Percentiles rank a stretch among this genome's conserved stretches.
These are phyloP conservation scores for Gasterosteus nipponicus DNA, from an alignment of 2,113 vertebrate genomes.

Conservation along the genomic window DNA sequence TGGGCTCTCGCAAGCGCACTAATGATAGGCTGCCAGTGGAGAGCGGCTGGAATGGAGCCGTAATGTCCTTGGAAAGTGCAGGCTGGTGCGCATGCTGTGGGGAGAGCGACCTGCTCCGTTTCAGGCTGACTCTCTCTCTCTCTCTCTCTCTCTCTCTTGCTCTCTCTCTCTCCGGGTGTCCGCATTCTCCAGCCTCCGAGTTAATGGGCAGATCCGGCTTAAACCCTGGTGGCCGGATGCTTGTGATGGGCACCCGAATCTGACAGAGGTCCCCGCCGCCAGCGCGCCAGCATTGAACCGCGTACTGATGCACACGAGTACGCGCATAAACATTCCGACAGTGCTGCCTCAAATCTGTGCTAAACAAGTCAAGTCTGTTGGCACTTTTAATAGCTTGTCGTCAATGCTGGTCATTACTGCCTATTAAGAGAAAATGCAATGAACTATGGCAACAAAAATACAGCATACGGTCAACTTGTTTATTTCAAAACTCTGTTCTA, in stretches of 20 bases:
- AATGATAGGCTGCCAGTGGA: slow-evolving; percentile 82
- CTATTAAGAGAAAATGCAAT: background rate
- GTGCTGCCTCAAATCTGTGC: background rate
- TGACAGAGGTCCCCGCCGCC: slow-evolving; percentile 68
- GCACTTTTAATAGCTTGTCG: background rate
- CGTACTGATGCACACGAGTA: slow-evolving; percentile 30
- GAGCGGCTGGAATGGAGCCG: slow-evolving; percentile 72
- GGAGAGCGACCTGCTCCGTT: slow-evolving; percentile 56
- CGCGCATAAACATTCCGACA: slow-evolving; percentile 10
- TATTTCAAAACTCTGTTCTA: too few relatives aligned
- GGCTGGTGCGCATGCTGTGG: slow-evolving; percentile 57
- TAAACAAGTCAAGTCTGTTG: background rate
- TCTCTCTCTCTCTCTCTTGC: slow-evolving; percentile 18
- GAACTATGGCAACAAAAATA: background rate
- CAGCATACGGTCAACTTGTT: too few relatives aligned
- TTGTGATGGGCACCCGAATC: slow-evolving; percentile 65
- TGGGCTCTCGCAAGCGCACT: slow-evolving; percentile 71
- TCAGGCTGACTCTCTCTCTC: slow-evolving; percentile 33
- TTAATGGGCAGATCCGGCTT: slow-evolving; percentile 71
- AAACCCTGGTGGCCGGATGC: slow-evolving; percentile 59
- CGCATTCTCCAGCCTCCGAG: slow-evolving; percentile 40
- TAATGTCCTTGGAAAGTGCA: slow-evolving; percentile 80
- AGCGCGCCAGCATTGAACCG: slow-evolving; percentile 45
- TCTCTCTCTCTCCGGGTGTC: slow-evolving; percentile 30
- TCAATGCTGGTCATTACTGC: slow-evolving; percentile 22